Conservation (phyloP, 2,888 invertebrate genomes). For the Xestia c-nigrum region DNA sequence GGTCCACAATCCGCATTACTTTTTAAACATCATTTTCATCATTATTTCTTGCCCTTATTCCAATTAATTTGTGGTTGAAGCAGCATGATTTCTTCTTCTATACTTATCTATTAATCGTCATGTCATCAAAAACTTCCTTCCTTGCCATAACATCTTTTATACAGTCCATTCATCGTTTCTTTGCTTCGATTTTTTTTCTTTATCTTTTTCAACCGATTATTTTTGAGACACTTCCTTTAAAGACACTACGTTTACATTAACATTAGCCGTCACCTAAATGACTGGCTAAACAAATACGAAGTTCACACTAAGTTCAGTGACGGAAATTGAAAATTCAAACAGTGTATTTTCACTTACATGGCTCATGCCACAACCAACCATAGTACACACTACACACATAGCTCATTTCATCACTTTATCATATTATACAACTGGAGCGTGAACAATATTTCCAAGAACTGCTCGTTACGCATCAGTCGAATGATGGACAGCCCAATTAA, state of each 20-base stretch:
- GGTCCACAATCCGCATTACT: neutral
- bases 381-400: neutral
- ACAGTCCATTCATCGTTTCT: too few relatives aligned
- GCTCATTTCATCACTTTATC: slow-evolving; percentile 9
- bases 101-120: too few relatives aligned
- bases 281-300: neutral
- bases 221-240: neutral
- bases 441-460: slow-evolving; percentile 70
- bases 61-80: too few relatives aligned
- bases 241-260: neutral
- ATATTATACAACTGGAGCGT: slow-evolving; percentile 17
- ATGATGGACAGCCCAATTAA: slow-evolving; percentile 54
- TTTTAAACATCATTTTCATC: too few relatives aligned
- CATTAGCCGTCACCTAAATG: neutral
- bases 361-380: neutral
- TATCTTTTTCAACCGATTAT: neutral
- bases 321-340: neutral
- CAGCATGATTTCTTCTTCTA: too few relatives aligned
- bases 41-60: too few relatives aligned
- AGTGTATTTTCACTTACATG: neutral
- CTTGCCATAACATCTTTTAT: too few relatives aligned
- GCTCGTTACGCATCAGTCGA: slow-evolving; percentile 73
- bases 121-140: too few relatives aligned
- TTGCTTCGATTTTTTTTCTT: too few relatives aligned
- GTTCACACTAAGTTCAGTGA: neutral